A percentile compares a stretch with the other conserved stretches of the same genome.
phyloP scores from a whole-genome alignment of 2,888 invertebrate species.

The Marasmarcha lunaedactyla region DNA sequence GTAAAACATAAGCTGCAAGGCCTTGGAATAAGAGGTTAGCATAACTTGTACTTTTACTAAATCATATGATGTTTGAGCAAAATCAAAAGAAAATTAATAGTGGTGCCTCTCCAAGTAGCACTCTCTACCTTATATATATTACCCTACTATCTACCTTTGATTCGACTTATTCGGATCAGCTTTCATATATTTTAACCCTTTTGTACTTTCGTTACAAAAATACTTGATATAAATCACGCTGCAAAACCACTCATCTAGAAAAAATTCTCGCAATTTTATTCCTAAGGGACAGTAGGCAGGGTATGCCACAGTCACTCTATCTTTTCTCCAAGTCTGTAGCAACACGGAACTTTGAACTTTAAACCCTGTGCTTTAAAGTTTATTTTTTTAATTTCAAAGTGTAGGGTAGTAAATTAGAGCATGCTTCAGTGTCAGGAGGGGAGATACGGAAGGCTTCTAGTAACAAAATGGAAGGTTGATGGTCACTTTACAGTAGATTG shows the following conservation, averaged over 20 bases:
- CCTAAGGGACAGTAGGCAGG: slow-evolving; percentile 43
- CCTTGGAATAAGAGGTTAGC: too few relatives aligned
- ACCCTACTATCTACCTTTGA: too few relatives aligned
- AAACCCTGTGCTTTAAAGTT: slow-evolving; percentile 18
- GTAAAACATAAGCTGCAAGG: too few relatives aligned
- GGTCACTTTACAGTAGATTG: slow-evolving; percentile 24
- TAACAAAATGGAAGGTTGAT: slow-evolving; percentile 56
- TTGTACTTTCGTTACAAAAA: too few relatives aligned
- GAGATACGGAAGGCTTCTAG: slow-evolving; percentile 36
- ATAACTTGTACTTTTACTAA: too few relatives aligned
- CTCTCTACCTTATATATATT: too few relatives aligned
- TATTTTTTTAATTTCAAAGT: slow-evolving; percentile 19
- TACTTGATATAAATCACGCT: too few relatives aligned
- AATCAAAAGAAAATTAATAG: too few relatives aligned
- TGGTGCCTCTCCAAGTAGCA: too few relatives aligned
- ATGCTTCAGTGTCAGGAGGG: slow-evolving; percentile 51
- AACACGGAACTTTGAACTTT: slow-evolving; percentile 26
- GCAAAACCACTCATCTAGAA: slow-evolving; percentile 30
- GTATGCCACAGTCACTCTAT: slow-evolving; percentile 28
- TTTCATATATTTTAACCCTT: too few relatives aligned
- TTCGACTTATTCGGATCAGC: too few relatives aligned
- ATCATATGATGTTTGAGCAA: too few relatives aligned
- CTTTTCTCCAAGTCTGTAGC: slow-evolving; percentile 15
- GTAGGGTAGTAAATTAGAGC: slow-evolving; percentile 48
- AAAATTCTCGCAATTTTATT: slow-evolving; percentile 41